Evolutionary conservation across 1,140 invertebrate genomes (phyloP).

Genomic region (Anastrepha ludens): DNA sequence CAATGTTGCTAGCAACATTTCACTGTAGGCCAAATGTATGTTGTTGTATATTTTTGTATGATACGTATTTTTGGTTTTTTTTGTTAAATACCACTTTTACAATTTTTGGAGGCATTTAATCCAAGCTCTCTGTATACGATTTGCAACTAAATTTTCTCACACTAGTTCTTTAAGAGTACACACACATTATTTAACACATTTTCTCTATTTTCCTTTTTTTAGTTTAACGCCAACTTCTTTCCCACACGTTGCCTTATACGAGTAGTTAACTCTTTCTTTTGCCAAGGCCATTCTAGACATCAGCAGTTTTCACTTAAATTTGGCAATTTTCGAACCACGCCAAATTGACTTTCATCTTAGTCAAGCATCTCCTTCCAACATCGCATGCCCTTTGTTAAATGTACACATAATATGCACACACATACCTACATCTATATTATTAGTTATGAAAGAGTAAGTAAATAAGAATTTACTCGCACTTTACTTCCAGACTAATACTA

Average conservation of each 20-base stretch:
- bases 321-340: background rate
- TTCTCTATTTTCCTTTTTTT: too few species aligned
- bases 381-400: background rate
- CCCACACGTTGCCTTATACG: background rate
- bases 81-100: too few species aligned
- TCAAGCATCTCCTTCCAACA: background rate
- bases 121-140: too few species aligned
- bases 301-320: conserved; percentile 2
- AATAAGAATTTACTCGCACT: background rate
- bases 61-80: too few species aligned
- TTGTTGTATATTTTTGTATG: too few species aligned
- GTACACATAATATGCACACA: too few species aligned
- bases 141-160: too few species aligned
- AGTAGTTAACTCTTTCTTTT: background rate
- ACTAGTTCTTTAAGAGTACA: too few species aligned
- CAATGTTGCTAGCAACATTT: too few species aligned
- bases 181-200: too few species aligned
- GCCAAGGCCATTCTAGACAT: background rate
- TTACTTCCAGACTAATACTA: background rate
- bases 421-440: background rate
- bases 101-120: too few species aligned
- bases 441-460: background rate
- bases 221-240: background rate
- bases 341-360: background rate
- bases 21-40: too few species aligned